Conservation (phyloP, 2,888 invertebrate genomes). For the Diaperis boleti region DNA sequence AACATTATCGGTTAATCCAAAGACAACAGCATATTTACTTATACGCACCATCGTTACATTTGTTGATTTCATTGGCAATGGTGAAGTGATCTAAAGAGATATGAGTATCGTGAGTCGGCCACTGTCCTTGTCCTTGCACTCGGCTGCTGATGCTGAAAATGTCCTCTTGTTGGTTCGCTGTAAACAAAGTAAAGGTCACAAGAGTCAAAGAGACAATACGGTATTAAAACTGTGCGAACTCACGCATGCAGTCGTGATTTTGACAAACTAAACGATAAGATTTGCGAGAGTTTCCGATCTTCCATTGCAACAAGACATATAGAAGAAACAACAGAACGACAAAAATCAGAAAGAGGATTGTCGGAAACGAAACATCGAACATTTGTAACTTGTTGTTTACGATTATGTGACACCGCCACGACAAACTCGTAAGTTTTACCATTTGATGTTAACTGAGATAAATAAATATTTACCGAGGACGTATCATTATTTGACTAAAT, state of each 20-base stretch:
- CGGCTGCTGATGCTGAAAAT: conserved; percentile 54
- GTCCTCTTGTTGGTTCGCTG: conserved; percentile 55
- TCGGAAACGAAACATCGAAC: conserved; percentile 30
- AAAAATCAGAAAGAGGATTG: conserved; percentile 47
- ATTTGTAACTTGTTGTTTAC: conserved; percentile 29
- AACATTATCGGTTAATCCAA: conserved; percentile 30
- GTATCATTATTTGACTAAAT: conserved; percentile 35
- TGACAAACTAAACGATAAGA: conserved; percentile 20
- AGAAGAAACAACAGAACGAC: conserved; percentile 48
- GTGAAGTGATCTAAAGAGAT: conserved; percentile 52
- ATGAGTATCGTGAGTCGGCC: conserved; percentile 49
- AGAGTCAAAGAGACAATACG: not conserved
- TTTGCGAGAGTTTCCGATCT: conserved; percentile 21
- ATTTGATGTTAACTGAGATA: conserved; percentile 29
- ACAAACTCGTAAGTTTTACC: conserved; percentile 26
- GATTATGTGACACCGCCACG: conserved; percentile 2
- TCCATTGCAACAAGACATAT: conserved; percentile 50
- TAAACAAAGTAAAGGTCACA: conserved; percentile 44
- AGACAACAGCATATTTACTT: not conserved
- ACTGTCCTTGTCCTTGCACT: conserved; percentile 48
- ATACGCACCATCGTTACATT: conserved; percentile 49
- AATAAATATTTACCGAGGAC: conserved; percentile 29
- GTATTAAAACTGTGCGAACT: not conserved
- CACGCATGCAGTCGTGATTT: conserved; percentile 1
- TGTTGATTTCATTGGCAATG: conserved; percentile 51